These are phyloP conservation scores for Athene noctua DNA, from an alignment of 2,113 vertebrate genomes.

Conservation along the genomic window DNA sequence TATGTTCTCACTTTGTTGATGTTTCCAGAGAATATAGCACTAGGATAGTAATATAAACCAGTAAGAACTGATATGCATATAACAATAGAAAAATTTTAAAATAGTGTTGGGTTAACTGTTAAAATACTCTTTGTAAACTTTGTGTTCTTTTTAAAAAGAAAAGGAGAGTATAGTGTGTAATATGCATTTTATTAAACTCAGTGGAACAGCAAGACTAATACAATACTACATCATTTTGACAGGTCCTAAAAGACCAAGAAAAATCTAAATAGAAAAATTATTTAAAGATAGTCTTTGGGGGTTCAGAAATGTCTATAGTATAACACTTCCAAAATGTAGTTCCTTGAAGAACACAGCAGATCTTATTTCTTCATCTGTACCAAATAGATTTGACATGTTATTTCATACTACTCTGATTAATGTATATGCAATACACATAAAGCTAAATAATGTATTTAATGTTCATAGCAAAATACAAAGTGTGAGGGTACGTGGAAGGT, in stretches of 20 bases:
- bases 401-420: not conserved
- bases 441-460: not conserved
- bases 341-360: not conserved
- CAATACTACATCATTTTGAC: conserved; percentile 28
- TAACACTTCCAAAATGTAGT: not conserved
- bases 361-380: not conserved
- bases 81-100: not conserved
- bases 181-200: not conserved
- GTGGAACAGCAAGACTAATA: not conserved
- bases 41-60: not conserved
- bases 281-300: not conserved
- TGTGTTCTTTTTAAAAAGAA: not conserved
- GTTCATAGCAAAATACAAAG: not conserved
- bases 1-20: not conserved
- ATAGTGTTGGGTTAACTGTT: not conserved
- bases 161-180: not conserved
- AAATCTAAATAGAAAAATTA: conserved; percentile 16
- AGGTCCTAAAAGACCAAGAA: not conserved
- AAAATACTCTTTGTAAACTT: not conserved
- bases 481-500: not conserved
- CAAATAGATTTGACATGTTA: not conserved
- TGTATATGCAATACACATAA: not conserved
- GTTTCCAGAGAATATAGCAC: not conserved
- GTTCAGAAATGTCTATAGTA: not conserved
- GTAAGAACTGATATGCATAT: not conserved